Evolutionary conservation across 2,888 invertebrate genomes (phyloP), one percentile per base, ranked within the genome.

Genomic region (Pristionchus arcanus): DNA sequence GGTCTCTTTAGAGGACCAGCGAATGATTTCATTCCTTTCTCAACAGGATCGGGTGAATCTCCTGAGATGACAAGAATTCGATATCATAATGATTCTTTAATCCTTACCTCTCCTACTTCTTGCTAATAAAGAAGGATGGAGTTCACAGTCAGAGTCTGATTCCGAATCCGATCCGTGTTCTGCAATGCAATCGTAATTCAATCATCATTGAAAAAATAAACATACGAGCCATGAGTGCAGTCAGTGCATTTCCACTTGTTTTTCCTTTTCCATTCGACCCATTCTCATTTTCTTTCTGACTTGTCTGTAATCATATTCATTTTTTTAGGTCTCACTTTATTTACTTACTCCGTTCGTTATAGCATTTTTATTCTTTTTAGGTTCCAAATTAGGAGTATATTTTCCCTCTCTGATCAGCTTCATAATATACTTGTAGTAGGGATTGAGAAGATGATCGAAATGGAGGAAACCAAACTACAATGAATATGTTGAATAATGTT

Each of bases 401-500:
- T 95, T 95, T 89, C 95, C 95, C 90, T 95, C 94, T 90, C 95
- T 95, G 81, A 96, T 95, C 91, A 95, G 92, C 87, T 95, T 94
- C 55, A 95, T 94, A 66, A 96, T 92, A 93, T 97, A 97, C 91
- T 97, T 97, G 96, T 99, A 99, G 96, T 98, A 99, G 0, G 97
- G 97, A 96, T 98, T 97, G 71, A 99, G 96, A 0, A 96, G 96
- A 90, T 97, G 97, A 92, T 97, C 97, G 95, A 97, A 97, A 90
- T 97, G 97, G 90, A 99, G 96, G 96, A 99, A 99, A 92, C 97
- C 97, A 96, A 99, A 99, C 96, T 98, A 97, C 0, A 91, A 90
- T 19, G 5, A 19, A 42, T 87, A 16, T 28, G 53, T 42, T 28
- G 42, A 42, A 25, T 5, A 13, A 25, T 21, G n/a, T 42, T 81